Evolutionary conservation across 1,140 invertebrate species (phyloP).

Genomic region (Arion vulgaris): DNA sequence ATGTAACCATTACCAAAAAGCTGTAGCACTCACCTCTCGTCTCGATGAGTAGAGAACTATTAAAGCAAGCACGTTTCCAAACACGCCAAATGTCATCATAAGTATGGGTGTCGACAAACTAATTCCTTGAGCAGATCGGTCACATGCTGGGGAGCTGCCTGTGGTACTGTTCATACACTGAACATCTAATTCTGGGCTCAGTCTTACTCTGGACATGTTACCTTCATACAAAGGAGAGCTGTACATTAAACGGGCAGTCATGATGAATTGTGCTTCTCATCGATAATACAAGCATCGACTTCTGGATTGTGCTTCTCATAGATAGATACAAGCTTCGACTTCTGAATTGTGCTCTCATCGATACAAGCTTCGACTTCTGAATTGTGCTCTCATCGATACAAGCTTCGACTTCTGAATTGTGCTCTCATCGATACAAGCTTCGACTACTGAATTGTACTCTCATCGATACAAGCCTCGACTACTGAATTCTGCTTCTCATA

Average conservation of each 20-base stretch:
- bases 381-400: no score
- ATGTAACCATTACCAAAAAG: no score
- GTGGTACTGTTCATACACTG: not conserved
- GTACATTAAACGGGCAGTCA: not conserved
- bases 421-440: no score
- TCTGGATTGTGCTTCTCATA: no score
- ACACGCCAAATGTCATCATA: constrained; percentile 63
- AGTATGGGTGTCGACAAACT: constrained; percentile 60
- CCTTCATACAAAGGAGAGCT: not conserved
- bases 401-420: no score
- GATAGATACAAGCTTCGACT: no score
- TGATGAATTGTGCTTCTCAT: not conserved
- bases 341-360: no score
- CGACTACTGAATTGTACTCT: no score
- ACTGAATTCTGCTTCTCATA: no score
- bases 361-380: no score
- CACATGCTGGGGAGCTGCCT: not conserved
- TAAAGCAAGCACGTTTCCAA: constrained; percentile 70
- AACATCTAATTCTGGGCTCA: not conserved
- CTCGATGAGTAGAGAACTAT: constrained; percentile 65
- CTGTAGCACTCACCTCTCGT: constrained; percentile 46
- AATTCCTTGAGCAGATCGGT: constrained; percentile 52
- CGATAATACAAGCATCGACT: no score
- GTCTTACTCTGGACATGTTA: constrained; percentile 11
- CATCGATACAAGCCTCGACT: no score